Evolutionary conservation across 2,113 vertebrate species (phyloP).

Genomic region (Scophthalmus maximus): DNA sequence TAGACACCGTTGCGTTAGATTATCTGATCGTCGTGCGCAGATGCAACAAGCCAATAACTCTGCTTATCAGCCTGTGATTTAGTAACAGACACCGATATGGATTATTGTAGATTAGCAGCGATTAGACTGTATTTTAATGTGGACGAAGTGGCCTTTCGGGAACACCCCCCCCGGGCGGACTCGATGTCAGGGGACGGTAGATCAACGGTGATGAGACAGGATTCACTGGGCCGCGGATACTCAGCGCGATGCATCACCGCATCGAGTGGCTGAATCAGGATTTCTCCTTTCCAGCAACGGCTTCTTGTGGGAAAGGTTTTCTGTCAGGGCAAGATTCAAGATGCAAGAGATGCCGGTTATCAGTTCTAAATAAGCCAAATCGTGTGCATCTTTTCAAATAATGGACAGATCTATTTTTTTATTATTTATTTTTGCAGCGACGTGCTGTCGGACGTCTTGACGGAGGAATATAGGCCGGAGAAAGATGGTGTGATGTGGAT

Average conservation of each 20-base stretch:
- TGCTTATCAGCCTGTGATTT: conserved; percentile 7
- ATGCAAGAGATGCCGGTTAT: background rate
- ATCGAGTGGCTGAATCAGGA: conserved; percentile 61
- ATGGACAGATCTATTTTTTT: too few species aligned
- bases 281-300: conserved; percentile 24
- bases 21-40: too few species aligned
- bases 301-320: conserved; percentile 23
- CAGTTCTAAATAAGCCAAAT: too few species aligned
- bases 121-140: conserved; percentile 21
- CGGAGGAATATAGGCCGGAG: conserved; percentile 31
- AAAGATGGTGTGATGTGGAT: conserved; percentile 16
- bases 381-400: too few species aligned
- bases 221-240: conserved; percentile 48
- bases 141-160: conserved; percentile 14
- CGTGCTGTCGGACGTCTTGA: conserved; percentile 25
- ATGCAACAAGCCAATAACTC: too few species aligned
- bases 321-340: conserved; percentile 42
- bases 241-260: conserved; percentile 35
- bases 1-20: too few species aligned
- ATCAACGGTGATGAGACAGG: conserved; percentile 51
- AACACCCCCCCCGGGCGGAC: too few species aligned
- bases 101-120: conserved; percentile 11
- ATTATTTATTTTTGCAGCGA: background rate
- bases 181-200: too few species aligned
- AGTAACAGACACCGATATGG: too few species aligned